phyloP scores from a whole-genome alignment of 2,888 invertebrate genomes.

The Stenolophus ochropezus region DNA sequence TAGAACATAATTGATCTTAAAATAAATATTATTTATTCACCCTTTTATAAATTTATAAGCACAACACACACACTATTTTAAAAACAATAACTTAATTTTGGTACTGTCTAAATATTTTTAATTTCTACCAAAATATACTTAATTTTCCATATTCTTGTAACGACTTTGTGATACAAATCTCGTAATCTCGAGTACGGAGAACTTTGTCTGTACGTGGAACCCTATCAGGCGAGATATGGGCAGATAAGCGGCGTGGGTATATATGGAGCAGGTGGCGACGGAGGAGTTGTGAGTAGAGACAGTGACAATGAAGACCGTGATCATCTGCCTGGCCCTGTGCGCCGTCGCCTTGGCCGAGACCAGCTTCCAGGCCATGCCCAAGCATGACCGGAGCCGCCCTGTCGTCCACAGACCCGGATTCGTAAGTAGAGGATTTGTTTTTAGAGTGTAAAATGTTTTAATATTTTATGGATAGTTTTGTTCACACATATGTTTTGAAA shows the following conservation, averaged over 20 bases:
- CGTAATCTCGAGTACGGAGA: neutral
- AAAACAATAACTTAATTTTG: no score
- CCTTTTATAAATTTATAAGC: no score
- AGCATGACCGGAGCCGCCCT: neutral
- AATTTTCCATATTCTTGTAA: no score
- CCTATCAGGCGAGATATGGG: no score
- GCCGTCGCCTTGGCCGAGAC: conserved; percentile 47
- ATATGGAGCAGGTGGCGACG: neutral
- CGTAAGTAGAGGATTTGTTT: conserved; percentile 10
- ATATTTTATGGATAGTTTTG: no score
- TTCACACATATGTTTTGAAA: no score
- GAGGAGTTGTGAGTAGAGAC: neutral
- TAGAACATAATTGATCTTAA: no score
- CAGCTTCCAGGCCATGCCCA: conserved; percentile 10
- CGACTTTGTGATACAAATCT: no score
- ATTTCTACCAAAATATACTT: no score
- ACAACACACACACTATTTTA: no score
- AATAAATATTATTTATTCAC: no score
- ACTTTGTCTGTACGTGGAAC: neutral
- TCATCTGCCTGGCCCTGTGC: conserved; percentile 20
- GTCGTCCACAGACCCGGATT: neutral
- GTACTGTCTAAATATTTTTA: no score
- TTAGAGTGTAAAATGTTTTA: neutral
- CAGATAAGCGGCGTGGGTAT: neutral
- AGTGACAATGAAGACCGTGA: conserved; percentile 22